phyloP scores from a whole-genome alignment of 2,797 vertebrate genomes.

The Pipistrellus pipistrellus region DNA sequence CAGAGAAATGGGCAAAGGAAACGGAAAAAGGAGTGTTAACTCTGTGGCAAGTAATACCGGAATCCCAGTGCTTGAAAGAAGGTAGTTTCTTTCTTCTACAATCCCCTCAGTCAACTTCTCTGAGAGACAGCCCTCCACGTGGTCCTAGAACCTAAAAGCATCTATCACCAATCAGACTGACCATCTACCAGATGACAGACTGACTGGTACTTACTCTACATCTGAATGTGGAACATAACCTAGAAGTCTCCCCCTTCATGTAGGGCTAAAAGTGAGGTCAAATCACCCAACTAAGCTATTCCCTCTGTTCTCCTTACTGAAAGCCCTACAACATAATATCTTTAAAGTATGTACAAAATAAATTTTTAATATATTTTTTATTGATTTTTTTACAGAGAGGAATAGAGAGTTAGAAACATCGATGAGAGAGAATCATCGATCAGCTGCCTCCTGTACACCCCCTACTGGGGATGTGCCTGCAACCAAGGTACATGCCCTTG shows the following conservation, averaged over 20 bases:
- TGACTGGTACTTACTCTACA: neutral
- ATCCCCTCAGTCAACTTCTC: neutral
- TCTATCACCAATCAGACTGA: neutral
- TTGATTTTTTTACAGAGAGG: no score
- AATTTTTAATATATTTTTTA: neutral
- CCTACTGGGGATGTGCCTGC: no score
- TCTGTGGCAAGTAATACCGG: neutral
- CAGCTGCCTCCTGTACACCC: no score
- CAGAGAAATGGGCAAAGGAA: constrained; percentile 29
- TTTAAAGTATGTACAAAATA: constrained; percentile 18
- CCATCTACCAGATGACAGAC: neutral
- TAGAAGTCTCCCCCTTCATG: neutral
- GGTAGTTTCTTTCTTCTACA: constrained; percentile 13
- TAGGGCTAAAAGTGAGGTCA: neutral
- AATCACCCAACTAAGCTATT: neutral
- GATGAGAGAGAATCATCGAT: no score
- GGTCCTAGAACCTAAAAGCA: neutral
- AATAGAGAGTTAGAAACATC: no score
- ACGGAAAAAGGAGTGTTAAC: neutral
- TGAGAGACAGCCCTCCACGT: neutral
- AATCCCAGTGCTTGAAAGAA: neutral
- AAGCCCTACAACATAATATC: neutral
- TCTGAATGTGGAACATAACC: neutral
- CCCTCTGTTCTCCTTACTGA: constrained; percentile 14
- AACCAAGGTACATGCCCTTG: no score